Evolutionary conservation across 2,888 invertebrate species (phyloP).

Genomic region (Trachelus tabidus): DNA sequence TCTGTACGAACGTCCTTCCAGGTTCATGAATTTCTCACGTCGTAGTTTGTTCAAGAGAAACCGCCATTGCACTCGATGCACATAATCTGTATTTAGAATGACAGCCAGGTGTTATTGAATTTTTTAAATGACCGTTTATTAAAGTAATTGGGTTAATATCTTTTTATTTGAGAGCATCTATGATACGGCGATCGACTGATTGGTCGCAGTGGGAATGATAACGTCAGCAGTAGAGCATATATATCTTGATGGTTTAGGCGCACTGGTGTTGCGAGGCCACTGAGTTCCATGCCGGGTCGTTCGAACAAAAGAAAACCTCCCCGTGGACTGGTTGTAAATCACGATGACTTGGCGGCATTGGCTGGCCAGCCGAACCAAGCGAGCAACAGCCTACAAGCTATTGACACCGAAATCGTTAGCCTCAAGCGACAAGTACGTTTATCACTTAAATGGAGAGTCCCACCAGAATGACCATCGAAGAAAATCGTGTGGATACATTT

Average conservation of each 20-base stretch:
- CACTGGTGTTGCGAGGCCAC: conserved; percentile 69
- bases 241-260: conserved; percentile 61
- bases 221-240: background rate
- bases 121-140: background rate
- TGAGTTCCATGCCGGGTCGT: conserved; percentile 68
- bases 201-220: background rate
- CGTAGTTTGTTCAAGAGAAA: background rate
- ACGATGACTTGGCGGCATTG: conserved; percentile 94
- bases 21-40: background rate
- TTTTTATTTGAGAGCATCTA: background rate
- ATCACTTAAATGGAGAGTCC: conserved; percentile 21
- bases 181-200: background rate
- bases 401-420: conserved; percentile 94
- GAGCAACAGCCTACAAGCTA: conserved; percentile 82
- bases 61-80: background rate
- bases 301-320: conserved; percentile 84
- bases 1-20: background rate
- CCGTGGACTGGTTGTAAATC: conserved; percentile 96
- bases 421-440: conserved; percentile 94
- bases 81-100: background rate
- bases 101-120: background rate
- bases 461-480: conserved; percentile 14
- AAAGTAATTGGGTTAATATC: background rate
- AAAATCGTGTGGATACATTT: conserved; percentile 64
- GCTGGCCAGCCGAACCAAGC: conserved; percentile 80